Evolutionary conservation across 2,113 vertebrate genomes (phyloP), one percentile per base, ranked within the genome.

Genomic region (Saccopteryx leptura): DNA sequence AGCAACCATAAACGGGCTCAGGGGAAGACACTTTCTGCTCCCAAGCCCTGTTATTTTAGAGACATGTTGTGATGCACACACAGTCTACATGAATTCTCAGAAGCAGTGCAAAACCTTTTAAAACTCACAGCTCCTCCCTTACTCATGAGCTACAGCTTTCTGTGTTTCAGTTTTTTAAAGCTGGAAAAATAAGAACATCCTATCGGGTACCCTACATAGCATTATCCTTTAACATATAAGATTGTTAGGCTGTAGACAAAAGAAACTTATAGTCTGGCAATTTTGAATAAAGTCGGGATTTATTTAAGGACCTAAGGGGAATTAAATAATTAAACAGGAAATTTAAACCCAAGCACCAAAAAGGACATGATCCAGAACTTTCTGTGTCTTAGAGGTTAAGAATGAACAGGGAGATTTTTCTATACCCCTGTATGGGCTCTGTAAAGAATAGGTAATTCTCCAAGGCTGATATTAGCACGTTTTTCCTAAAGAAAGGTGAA

Each of bases 301-400:
- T 39, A 72, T 58, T 84, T 39, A 78, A 71, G 33, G 12, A 52
- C n/a, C 31, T 80, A 18, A 7, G 1, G 14, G 5, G 17, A 93
- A 60, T 71, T 66, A 66, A 85, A 52, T 0, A 93, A 91, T 80
- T 96, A 71, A 71, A 61, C 61, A 65, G 56, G 89, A 92, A 85
- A 0, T 69, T 81, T 75, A 82, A 85, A 83, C 50, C 1, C 33
- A 13, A 69, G 8, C 19, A 58, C n/a, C 33, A 60, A 24, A 88
- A 79, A 92, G 15, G 8, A 79, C 17, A 63, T 9, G 10, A 78
- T 48, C 3, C 19, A 56, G 54, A 93, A 89, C 39, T 84, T 79
- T 31, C 63, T 75, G 33, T 63, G 23, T 95, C 26, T 96, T 52
- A 46, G 13, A 74, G 50, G 12, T n/a, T 78, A 82, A 91, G 15